These are phyloP conservation scores for Tyria jacobaeae DNA, from an alignment of 2,888 invertebrate species.

Conservation along the genomic window DNA sequence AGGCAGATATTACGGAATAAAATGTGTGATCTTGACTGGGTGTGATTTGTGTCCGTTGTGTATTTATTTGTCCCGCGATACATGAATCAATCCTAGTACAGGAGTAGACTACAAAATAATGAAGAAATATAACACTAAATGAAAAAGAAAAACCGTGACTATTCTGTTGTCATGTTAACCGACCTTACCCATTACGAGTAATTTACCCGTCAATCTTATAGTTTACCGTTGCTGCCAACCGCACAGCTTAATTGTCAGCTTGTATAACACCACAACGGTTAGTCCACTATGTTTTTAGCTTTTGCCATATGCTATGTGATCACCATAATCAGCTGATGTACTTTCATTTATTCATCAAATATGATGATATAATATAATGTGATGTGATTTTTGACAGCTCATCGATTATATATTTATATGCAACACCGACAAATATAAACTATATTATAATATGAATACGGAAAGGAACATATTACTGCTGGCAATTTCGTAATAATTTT, in stretches of 20 bases:
- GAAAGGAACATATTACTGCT: constrained; percentile 23
- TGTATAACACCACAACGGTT: constrained; percentile 68
- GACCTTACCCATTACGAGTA: constrained; percentile 30
- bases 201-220: constrained; percentile 58
- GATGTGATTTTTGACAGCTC: constrained; percentile 63
- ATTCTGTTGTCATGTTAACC: constrained; percentile 3
- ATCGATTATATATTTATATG: constrained; percentile 52
- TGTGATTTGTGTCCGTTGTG: too few relatives aligned
- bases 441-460: constrained; percentile 23
- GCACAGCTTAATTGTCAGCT: constrained; percentile 69
- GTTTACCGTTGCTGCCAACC: constrained; percentile 61
- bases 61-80: too few relatives aligned
- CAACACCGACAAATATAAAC: constrained; percentile 25
- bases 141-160: neutral
- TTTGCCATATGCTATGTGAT: constrained; percentile 60
- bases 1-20: too few relatives aligned
- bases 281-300: constrained; percentile 66
- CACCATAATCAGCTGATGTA: constrained; percentile 62
- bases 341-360: constrained; percentile 64
- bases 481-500: constrained; percentile 23
- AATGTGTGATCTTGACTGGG: too few relatives aligned
- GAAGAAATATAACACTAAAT: too few relatives aligned
- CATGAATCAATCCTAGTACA: too few relatives aligned
- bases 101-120: too few relatives aligned
- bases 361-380: constrained; percentile 61